Evolutionary conservation across 2,888 invertebrate species (phyloP), one percentile per base, ranked within the genome.

Genomic region (Sinhomidia bicolor): DNA sequence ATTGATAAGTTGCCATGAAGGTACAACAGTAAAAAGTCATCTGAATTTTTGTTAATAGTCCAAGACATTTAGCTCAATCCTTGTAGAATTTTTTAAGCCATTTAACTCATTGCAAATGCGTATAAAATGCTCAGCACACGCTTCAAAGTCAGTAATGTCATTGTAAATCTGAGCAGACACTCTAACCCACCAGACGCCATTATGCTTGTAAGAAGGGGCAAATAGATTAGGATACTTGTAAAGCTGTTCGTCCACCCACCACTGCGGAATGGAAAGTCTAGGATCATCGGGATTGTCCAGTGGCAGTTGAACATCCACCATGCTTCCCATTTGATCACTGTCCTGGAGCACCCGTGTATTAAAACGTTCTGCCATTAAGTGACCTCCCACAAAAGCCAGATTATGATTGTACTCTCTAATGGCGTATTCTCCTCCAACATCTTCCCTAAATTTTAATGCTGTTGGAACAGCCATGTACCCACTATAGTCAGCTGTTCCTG

Each of bases 401-500:
- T 79, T 36, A 36, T 90, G 91, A 14, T 74, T 91, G 68, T 91
- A 90, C 7, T 80, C 23, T 57, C 20, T 83, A 41, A 91, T 88
- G 1, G 54, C 78, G 9, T 79, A 80, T 87, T 91, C 91, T 0
- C 91, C 91, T 0, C 91, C 91, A n/a, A 89, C 3, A 14, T 44
- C 36, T 6, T 65, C 36, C n/a, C 91, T 71, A 36, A 90, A 91
- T 51, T 89, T 68, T 7, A 91, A 68, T 3, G 91, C 91, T 68
- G 90, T 84, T 23, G 82, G 29, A 3, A 91, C 89, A 0, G 85
- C 87, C 88, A 90, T 84, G 80, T 90, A 91, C 0, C 82, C 17
- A 26, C 86, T 89, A 60, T 89, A 91, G 80, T 91, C 91, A 23
- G 90, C 90, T 9, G 91, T 91, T 0, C 91, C 91, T 12, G 90